Base-by-base conservation (phyloP, 2,113 vertebrate species). In the Platysteira castanea region DNA sequence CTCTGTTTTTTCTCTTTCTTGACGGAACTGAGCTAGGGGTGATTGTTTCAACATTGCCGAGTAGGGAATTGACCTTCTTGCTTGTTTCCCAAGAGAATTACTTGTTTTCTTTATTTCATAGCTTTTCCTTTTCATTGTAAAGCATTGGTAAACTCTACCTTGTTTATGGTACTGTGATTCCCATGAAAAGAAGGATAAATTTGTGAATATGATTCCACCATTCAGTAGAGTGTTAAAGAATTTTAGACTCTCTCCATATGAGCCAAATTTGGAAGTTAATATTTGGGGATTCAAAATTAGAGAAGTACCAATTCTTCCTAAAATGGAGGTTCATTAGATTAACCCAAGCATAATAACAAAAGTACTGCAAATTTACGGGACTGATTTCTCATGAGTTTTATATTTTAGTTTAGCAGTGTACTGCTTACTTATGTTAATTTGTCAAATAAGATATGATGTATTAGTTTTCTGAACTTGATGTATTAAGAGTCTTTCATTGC, bases 21-120 rank as follows among this genome's bases (percentile, higher is more conserved):
- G 82, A 85, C 0, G 57, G 95, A 93, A 97, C 71, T 86, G 78
- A 95, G 77, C 82, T 80, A 17, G 65, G 57, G 30, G 77, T 90
- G 74, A 92, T 96, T 85, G 78, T 93, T 93, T 97, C 57, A 12
- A 33, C 24, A 19, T 82, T 11, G n/a, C 75, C 81, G 74, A 81
- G 73, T 69, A 91, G 46, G 74, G 46, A 84, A 63, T 71, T 94
- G 91, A 93, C 93, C 89, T 96, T 97, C 84, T 90, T 96, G 71
- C 75, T 83, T 65, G 44, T 90, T 93, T 83, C 93, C 88, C 96
- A 93, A 77, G 89, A 94, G 91, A 85, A 77, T 77, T 78, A 82
- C 93, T 91, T 93, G 70, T 81, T 80, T 96, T 76, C 82, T 78
- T 92, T 94, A 67, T 93, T 94, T 90, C 53, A 22, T 77, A 88